Evolutionary conservation across 2,888 invertebrate genomes (phyloP), one percentile per base, ranked within the genome.

Genomic region (Tholera decimalis): DNA sequence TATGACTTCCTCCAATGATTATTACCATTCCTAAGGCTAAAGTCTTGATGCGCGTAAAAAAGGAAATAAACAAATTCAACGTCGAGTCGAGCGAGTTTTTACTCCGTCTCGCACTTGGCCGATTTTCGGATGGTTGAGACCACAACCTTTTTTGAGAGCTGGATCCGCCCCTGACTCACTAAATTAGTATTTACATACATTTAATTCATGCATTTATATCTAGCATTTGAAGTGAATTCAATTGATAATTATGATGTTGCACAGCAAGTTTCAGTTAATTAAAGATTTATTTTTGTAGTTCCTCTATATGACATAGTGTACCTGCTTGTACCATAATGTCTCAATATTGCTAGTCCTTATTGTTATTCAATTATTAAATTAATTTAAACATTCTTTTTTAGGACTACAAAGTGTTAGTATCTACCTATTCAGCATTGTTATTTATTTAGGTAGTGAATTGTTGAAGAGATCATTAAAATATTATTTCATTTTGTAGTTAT

Each of bases 261-360:
- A 63, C 47, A 54, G 61, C 54, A 44, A 50, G 9, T 57, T 61
- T 76, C 50, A 65, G 35, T 47, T 65, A 56, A 39, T 46, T 50
- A 62, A 69, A 75, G 46, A 79, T 74, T 72, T 83, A 82, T 81
- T 82, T 84, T 83, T 69, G 55, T 86, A 82, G 82, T 82, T 83
- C 80, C 77, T 85, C 55, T 61, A 49, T 46, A 61, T 66, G 65
- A 54, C 76, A 72, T 76, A 75, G 65, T 77, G 66, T 68, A 74
- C 67, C 68, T 79, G 62, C 63, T 78, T 82, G 73, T 83, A 80
- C 79, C 70, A 73, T 78, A 79, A 26, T 78, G 70, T 79, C 64
- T 72, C 58, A 51, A 60, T 82, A 75, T 46, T 79, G 77, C 86
- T 86, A 86, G 86, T 86, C 85, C 66, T 64, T 71, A 75, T 74